Evolutionary conservation across 2,888 invertebrate genomes (phyloP).

Genomic region (Thecocarcelia acutangulata): DNA sequence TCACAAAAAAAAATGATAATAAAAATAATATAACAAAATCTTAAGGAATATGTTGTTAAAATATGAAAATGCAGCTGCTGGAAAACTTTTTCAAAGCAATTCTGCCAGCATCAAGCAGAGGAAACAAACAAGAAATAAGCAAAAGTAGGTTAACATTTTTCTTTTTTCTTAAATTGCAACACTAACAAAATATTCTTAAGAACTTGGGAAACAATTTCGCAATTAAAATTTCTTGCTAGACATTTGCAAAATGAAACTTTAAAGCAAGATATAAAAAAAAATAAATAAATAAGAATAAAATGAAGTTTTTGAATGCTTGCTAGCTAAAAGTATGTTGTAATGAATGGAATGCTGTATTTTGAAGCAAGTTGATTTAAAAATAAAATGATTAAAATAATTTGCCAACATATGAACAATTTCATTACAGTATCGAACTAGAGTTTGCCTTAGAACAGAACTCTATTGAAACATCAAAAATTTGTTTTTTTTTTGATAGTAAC

Average conservation of each 20-base stretch:
- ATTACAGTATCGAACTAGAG: too few species aligned
- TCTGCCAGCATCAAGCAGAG: conserved; percentile 27
- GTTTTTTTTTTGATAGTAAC: too few species aligned
- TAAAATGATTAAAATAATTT: too few species aligned
- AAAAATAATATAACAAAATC: too few species aligned
- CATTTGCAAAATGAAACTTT: background rate
- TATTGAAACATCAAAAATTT: too few species aligned
- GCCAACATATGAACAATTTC: too few species aligned
- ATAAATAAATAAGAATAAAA: too few species aligned
- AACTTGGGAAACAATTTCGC: background rate
- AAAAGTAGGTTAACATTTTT: conserved; percentile 64
- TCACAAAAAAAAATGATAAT: background rate
- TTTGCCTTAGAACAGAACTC: too few species aligned
- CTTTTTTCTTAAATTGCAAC: background rate
- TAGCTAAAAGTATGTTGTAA: too few species aligned
- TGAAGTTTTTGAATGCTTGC: too few species aligned
- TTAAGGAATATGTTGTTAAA: conserved; percentile 50
- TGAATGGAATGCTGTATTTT: too few species aligned
- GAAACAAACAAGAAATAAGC: conserved; percentile 14
- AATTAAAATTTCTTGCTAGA: conserved; percentile 11
- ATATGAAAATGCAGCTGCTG: conserved; percentile 24
- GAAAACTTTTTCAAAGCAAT: conserved; percentile 34
- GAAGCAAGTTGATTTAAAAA: too few species aligned
- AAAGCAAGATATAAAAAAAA: background rate
- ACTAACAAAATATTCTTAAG: background rate